Evolutionary conservation across 2,888 invertebrate species (phyloP), one percentile per base, ranked within the genome.

Genomic region (Malacosoma neustria): DNA sequence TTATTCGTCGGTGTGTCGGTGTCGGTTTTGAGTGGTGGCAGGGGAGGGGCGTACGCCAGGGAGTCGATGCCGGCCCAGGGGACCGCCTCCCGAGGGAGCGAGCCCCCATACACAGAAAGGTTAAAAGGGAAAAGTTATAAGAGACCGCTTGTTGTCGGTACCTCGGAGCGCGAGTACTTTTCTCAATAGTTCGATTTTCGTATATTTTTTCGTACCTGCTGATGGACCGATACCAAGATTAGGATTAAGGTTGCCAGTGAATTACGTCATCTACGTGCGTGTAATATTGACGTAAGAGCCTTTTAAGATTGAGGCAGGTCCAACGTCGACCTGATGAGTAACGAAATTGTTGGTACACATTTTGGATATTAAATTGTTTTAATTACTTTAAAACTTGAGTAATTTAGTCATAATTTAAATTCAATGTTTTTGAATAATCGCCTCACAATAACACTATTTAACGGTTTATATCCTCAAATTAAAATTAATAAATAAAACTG

Each of bases 121-220:
- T 82, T 84, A 82, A 84, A 84, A 84, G 84, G 84, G 81, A 82
- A 82, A 84, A 84, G 82, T 84, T 82, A 82, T 81, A 84, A 84
- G 80, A 77, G 84, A 81, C 79, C 80, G 80, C 79, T 80, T 76
- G 82, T 80, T 79, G 79, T 75, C 71, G 71, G 73, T 65, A 65
- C 86, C 77, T 75, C 71, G 71, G 73, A 65, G 65, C 86, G 81
- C 64, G 63, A 65, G 65, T 72, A 72, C 69, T 72, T 70, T 9
- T 22, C 22, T 22, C 22, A 22, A 22, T 22, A 67, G 67, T 69
- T 74, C 76, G 77, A 72, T 77, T 74, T 72, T 64, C 68, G 65
- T 70, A 72, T 74, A 66, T 9, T 22, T 22, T 22, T 22, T 22
- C 22, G 22, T 22, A 22, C 22, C 22, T 22, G 22, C 22, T 22